phyloP scores from a whole-genome alignment of 2,797 vertebrate genomes.

The Aplochiton taeniatus region DNA sequence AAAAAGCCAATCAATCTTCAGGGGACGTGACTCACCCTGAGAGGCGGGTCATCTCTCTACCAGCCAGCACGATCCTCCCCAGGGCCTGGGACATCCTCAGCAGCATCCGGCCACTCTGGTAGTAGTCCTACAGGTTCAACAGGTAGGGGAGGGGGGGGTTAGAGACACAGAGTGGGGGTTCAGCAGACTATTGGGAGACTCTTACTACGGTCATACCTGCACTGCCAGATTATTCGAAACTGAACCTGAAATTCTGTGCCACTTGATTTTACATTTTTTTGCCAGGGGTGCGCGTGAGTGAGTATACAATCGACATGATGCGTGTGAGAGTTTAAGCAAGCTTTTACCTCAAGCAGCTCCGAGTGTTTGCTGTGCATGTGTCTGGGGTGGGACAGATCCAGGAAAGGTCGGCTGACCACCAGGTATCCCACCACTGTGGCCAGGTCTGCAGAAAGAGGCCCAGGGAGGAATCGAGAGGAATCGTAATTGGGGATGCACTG shows the following conservation, averaged over 20 bases:
- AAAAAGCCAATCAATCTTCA: no score
- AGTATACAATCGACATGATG: not conserved
- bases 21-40: conserved; percentile 81
- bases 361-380: conserved; percentile 87
- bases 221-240: not conserved
- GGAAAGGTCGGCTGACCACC: conserved; percentile 93
- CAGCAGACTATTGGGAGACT: no score
- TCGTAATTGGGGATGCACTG: no score
- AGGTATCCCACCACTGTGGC: conserved; percentile 96
- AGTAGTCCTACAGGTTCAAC: conserved; percentile 63
- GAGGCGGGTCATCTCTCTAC: conserved; percentile 96
- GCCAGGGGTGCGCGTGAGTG: not conserved
- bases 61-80: conserved; percentile 94
- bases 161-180: no score
- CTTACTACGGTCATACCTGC: not conserved
- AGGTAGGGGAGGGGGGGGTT: no score
- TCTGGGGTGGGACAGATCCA: conserved; percentile 82
- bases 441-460: conserved; percentile 79
- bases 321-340: not conserved
- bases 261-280: not conserved
- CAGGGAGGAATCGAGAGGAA: no score
- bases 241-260: no score
- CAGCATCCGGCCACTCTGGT: conserved; percentile 97
- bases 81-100: conserved; percentile 95
- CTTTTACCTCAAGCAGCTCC: conserved; percentile 90